Percentiles rank a stretch among this genome's conserved stretches.
phyloP scores from a whole-genome alignment of 2,113 vertebrate genomes.

The Smithornis capensis region DNA sequence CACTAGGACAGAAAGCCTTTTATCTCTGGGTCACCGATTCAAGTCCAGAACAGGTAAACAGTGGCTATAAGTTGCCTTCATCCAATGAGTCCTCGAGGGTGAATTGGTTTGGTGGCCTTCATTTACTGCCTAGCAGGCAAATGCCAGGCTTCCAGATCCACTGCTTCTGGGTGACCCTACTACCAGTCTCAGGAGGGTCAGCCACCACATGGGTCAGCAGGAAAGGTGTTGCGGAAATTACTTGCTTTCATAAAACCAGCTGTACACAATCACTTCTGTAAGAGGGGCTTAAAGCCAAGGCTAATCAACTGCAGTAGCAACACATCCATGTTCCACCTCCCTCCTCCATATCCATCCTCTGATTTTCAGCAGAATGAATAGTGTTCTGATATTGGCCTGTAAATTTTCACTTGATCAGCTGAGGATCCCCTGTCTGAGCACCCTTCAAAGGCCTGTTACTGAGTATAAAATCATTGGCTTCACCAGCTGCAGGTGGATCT shows the following conservation, averaged over 20 bases:
- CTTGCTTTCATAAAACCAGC: neutral
- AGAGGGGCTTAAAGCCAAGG: neutral
- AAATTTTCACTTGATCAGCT: neutral
- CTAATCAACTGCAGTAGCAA: neutral
- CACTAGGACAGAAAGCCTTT: slow-evolving; percentile 15
- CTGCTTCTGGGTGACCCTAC: neutral
- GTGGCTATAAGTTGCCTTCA: neutral
- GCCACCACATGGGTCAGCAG: neutral
- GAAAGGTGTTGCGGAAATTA: neutral
- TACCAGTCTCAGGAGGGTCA: neutral
- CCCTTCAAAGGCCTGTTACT: neutral
- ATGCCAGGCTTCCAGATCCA: neutral
- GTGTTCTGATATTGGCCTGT: neutral
- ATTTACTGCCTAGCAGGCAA: neutral
- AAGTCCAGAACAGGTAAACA: neutral
- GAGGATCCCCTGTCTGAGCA: neutral
- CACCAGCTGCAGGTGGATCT: neutral
- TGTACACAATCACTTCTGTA: neutral
- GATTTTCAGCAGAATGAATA: neutral
- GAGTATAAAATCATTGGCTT: neutral
- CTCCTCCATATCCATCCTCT: neutral
- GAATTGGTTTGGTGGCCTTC: neutral
- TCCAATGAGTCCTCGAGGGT: neutral
- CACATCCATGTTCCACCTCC: neutral
- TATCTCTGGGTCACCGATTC: neutral